A percentile compares a stretch with the other conserved stretches of the same genome.
Evolutionary conservation across 2,888 invertebrate species (phyloP).

Genomic region (Dyspetes luteomarginatus): DNA sequence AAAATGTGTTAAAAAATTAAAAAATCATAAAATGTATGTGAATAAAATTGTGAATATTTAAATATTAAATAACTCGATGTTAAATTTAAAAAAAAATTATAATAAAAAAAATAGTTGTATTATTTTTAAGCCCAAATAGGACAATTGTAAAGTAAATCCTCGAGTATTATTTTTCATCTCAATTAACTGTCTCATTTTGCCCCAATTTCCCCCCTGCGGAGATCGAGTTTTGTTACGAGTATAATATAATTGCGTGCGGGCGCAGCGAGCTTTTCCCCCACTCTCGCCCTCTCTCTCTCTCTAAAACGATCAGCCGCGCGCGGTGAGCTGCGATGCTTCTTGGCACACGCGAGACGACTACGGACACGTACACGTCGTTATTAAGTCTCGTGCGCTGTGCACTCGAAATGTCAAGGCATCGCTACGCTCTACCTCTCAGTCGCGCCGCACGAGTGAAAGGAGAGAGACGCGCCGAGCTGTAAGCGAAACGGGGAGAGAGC

Average conservation of each 20-base stretch:
- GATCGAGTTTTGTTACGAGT: conserved; percentile 8
- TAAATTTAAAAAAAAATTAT: too few species aligned
- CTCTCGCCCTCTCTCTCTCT: conserved; percentile 10
- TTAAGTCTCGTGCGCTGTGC: conserved; percentile 25
- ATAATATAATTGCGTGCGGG: conserved; percentile 50
- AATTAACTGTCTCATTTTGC: neutral
- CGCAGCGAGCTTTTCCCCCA: conserved; percentile 12
- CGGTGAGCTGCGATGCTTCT: conserved; percentile 20
- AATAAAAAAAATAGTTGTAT: too few species aligned
- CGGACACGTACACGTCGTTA: neutral
- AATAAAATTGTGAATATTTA: too few species aligned
- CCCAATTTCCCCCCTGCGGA: neutral
- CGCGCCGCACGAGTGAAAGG: conserved; percentile 57
- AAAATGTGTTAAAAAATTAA: too few species aligned
- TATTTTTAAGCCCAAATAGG: too few species aligned
- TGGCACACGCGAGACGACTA: conserved; percentile 46
- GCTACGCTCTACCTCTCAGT: conserved; percentile 10
- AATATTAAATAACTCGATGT: too few species aligned
- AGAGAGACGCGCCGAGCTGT: conserved; percentile 49
- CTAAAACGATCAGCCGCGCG: conserved; percentile 17
- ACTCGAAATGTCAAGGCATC: conserved; percentile 66
- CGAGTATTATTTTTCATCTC: neutral
- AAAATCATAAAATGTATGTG: too few species aligned
- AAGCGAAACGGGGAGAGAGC: conserved; percentile 47
- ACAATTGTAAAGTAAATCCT: neutral